phyloP scores from a whole-genome alignment of 2,113 vertebrate genomes.

The Circaetus cinerascens region DNA sequence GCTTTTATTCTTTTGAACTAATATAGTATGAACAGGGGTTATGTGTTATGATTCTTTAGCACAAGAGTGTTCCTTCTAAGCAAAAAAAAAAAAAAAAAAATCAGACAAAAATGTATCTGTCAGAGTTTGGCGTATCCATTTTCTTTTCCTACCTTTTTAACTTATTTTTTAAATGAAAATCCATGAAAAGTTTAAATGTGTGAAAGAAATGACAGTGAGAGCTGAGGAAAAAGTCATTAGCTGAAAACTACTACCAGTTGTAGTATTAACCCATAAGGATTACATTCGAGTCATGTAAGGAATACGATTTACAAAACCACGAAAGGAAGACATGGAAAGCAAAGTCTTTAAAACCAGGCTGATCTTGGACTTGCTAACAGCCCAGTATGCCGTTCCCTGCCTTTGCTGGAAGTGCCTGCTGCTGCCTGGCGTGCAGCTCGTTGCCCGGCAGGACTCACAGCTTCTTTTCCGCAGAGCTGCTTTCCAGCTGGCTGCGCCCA shows the following conservation, averaged over 20 bases:
- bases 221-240: background rate
- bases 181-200: background rate
- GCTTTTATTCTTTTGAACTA: slow-evolving; percentile 57
- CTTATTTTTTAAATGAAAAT: background rate
- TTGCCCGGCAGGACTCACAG: background rate
- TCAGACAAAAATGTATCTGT: background rate
- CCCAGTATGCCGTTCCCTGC: background rate
- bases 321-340: background rate
- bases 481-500: background rate
- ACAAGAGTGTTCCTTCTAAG: background rate
- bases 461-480: background rate
- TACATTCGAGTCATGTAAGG: background rate
- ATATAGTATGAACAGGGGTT: background rate
- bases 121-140: background rate
- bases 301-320: background rate
- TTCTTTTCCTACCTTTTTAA: background rate
- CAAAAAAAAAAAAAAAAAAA: background rate
- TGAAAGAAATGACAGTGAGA: background rate
- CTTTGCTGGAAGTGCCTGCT: background rate
- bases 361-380: background rate
- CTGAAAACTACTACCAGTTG: background rate
- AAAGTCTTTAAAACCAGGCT: background rate
- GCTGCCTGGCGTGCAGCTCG: rapidly evolving
- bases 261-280: background rate
- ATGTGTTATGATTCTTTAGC: background rate